Conservation (phyloP, 23 tunicate species). For the Halocynthia aurantium region DNA sequence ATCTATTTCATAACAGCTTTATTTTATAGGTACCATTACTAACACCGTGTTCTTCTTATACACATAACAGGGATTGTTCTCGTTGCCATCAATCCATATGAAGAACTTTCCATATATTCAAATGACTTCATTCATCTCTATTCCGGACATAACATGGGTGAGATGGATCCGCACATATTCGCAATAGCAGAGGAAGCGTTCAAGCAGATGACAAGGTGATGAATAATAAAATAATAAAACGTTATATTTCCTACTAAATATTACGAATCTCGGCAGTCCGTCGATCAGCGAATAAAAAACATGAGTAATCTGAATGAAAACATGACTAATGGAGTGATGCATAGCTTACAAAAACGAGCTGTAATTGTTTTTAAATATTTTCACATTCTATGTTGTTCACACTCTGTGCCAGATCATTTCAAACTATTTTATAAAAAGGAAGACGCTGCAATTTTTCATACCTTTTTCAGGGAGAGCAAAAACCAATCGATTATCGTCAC, state of each 20-base stretch:
- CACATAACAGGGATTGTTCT: slow-evolving; percentile 72
- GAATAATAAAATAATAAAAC: neutral
- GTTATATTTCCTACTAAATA: neutral
- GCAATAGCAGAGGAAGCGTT: slow-evolving; percentile 96
- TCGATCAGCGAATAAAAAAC: neutral
- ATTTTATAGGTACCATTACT: neutral
- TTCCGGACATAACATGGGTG: slow-evolving; percentile 83
- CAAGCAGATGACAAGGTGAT: slow-evolving; percentile 78
- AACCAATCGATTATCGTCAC: slow-evolving; percentile 98
- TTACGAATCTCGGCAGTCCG: neutral
- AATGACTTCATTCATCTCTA: slow-evolving; percentile 93
- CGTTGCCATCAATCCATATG: slow-evolving; percentile 97
- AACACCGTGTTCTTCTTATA: neutral
- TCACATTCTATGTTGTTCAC: no score
- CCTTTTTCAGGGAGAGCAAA: slow-evolving; percentile 37
- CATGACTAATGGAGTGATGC: no score
- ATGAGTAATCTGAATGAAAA: no score
- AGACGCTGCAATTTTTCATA: no score
- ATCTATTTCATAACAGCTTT: neutral
- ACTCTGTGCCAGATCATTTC: no score
- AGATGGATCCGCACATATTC: slow-evolving; percentile 91
- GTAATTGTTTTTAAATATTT: no score
- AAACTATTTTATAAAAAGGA: no score
- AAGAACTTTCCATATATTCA: slow-evolving; percentile 76
- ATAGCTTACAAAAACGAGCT: no score